These are phyloP conservation scores for Syngnathus scovelli DNA, from an alignment of 2,113 vertebrate genomes.

Conservation along the genomic window DNA sequence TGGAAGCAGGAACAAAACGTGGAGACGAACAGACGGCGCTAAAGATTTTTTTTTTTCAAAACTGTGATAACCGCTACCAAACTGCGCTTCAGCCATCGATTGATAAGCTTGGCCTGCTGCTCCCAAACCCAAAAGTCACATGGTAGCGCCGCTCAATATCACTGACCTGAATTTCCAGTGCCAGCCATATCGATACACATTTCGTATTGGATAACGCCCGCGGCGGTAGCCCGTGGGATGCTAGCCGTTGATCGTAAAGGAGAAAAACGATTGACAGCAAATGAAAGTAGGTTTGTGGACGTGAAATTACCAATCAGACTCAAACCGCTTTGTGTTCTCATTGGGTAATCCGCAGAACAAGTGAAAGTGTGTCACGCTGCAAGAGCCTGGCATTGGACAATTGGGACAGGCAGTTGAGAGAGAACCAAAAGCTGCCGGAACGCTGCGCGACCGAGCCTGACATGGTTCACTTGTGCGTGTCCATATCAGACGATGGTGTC, in stretches of 20 bases:
- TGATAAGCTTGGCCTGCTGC: constrained; percentile 36
- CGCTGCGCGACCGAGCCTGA: constrained; percentile 45
- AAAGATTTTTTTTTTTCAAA: background rate
- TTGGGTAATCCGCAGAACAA: constrained; percentile 23
- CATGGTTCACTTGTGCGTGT: constrained; percentile 68
- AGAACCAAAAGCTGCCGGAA: constrained; percentile 42
- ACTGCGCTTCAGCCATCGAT: constrained; percentile 52
- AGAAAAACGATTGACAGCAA: constrained; percentile 35
- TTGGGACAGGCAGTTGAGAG: constrained; percentile 48
- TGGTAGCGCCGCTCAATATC: constrained; percentile 62
- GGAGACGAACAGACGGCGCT: background rate
- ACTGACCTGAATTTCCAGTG: constrained; percentile 70
- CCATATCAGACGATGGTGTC: constrained; percentile 54
- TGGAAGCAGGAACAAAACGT: background rate
- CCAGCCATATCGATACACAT: constrained; percentile 56
- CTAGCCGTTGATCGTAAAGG: constrained; percentile 34
- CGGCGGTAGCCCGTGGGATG: constrained; percentile 31
- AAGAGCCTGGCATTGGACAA: constrained; percentile 36
- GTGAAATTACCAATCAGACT: constrained; percentile 26
- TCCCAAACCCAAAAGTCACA: constrained; percentile 50
- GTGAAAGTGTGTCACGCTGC: constrained; percentile 58
- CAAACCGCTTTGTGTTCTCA: constrained; percentile 25
- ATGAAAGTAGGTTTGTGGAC: constrained; percentile 41
- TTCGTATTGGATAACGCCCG: constrained; percentile 55
- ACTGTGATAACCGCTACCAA: too few relatives aligned